Evolutionary conservation across 2,888 invertebrate genomes (phyloP), one percentile per base, ranked within the genome.

Genomic region (Aproaerema taeniolella): DNA sequence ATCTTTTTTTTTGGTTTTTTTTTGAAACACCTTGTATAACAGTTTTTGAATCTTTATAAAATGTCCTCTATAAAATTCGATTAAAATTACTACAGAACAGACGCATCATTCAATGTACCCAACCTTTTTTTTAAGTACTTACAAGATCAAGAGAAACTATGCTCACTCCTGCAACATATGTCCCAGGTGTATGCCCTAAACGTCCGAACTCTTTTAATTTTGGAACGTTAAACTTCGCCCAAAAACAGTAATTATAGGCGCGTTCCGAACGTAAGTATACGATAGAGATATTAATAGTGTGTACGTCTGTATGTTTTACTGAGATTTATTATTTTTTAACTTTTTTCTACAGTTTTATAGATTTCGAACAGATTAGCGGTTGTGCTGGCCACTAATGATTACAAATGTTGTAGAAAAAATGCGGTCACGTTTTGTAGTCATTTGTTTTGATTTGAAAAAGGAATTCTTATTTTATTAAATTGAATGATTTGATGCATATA

Each of bases 211-310:
- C 76, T 83, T 81, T 82, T 83, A 81, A 82, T 78, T 79, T 74
- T 64, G 60, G 63, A 78, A 79, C 78, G 20, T 20, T 75, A 74
- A 68, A 57, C 59, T 66, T 65, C 58, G 59, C 60, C 62, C 61
- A 62, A 67, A 69, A 67, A 69, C 81, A 76, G 74, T 85, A 83
- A 85, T 85, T 85, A 85, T 80, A 74, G 62, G 8, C 20, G 20
- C 20, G 20, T 20, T 64, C 66, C 63, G 60, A 20, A 75, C 74
- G 69, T 20, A 85, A 82, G 77, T 81, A 85, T 80, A 82, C 81
- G 81, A 85, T 85, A 81, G 77, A 85, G 81, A 82, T 83, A 83
- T 83, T 83, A 83, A 83, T 83, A 75, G 72, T 65, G 7, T 13
- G 6, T 9, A 9, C 12, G 34, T 55, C 48, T 65, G 64, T 80